phyloP scores from a whole-genome alignment of 2,888 invertebrate genomes.

The Campopleginae sp. region DNA sequence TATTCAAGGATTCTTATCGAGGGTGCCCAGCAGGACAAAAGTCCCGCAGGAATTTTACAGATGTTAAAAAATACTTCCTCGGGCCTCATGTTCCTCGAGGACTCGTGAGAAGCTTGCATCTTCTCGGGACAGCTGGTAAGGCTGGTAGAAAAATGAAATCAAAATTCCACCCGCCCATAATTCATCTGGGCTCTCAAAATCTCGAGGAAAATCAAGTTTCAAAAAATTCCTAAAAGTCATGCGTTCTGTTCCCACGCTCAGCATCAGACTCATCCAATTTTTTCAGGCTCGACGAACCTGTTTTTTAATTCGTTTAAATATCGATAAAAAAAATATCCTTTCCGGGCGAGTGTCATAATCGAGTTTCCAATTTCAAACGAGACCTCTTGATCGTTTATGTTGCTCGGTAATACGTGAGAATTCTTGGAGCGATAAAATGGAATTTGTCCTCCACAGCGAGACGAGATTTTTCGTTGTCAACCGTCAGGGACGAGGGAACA shows the following conservation, averaged over 20 bases:
- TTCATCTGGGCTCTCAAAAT: conserved; percentile 36
- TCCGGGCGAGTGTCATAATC: not conserved
- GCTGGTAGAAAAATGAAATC: conserved; percentile 26
- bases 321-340: conserved; percentile 13
- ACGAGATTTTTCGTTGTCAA: conserved; percentile 37
- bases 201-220: conserved; percentile 18
- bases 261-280: not conserved
- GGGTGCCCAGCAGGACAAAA: conserved; percentile 23
- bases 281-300: not conserved
- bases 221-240: conserved; percentile 38
- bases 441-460: conserved; percentile 64
- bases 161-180: conserved; percentile 33
- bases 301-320: conserved; percentile 23
- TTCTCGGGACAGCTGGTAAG: conserved; percentile 57
- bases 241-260: conserved; percentile 9
- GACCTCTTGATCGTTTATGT: conserved; percentile 70
- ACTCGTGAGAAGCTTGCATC: conserved; percentile 73
- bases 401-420: conserved; percentile 71
- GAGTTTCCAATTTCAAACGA: conserved; percentile 60
- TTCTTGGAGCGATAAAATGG: conserved; percentile 66
- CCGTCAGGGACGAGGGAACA: not conserved
- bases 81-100: conserved; percentile 72
- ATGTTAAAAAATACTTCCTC: conserved; percentile 58
- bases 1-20: not conserved
- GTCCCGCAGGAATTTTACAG: conserved; percentile 57